A percentile compares a stretch with the other conserved stretches of the same genome.
Conservation (phyloP, 2,113 vertebrate species). For the Peromyscus californicus region DNA sequence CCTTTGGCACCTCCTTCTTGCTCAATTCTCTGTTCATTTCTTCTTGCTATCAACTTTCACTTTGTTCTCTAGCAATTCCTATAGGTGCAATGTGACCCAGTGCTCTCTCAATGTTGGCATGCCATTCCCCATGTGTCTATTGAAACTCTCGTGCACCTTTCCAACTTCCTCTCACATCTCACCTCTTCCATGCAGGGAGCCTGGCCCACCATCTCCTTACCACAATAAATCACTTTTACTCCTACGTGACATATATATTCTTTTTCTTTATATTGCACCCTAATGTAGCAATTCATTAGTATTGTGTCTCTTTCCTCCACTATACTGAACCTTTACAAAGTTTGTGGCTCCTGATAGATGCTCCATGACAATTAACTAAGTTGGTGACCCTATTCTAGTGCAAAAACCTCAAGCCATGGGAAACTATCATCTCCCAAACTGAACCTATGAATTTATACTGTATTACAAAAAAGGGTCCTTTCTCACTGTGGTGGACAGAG, state of each 20-base stretch:
- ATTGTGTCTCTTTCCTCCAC: neutral
- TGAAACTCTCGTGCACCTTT: neutral
- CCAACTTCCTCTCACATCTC: neutral
- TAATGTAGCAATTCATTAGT: neutral
- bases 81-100: neutral
- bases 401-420: neutral
- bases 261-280: neutral
- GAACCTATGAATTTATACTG: neutral
- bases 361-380: neutral
- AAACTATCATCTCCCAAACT: neutral
- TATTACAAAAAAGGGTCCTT: neutral
- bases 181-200: too few species aligned
- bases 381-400: neutral
- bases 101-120: neutral
- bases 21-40: slow-evolving; percentile 35
- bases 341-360: neutral
- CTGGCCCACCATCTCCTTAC: neutral
- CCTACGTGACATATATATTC: neutral
- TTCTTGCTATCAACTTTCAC: neutral
- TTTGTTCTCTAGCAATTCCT: neutral
- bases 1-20: neutral
- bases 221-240: neutral
- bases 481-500: neutral
- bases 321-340: neutral
- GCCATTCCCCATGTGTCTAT: neutral